Evolutionary conservation across 2,888 invertebrate species (phyloP).

Genomic region (Odontocerum albicorne): DNA sequence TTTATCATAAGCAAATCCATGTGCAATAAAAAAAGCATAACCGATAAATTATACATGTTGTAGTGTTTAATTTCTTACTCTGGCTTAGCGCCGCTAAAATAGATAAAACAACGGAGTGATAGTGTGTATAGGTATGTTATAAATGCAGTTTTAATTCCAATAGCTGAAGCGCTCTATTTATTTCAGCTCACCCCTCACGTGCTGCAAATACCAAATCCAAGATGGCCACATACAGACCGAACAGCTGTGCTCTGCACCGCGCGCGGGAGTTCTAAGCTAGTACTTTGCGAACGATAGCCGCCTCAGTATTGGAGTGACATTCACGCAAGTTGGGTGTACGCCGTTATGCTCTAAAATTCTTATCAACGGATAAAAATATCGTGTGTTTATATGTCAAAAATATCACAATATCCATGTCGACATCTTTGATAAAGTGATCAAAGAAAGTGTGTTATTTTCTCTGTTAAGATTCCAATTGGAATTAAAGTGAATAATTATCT

Average conservation of each 20-base stretch:
- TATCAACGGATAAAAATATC: constrained; percentile 20
- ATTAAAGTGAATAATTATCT: not conserved
- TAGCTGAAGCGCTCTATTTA: not conserved
- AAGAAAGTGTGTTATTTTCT: too few species aligned
- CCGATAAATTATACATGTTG: too few species aligned
- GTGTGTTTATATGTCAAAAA: constrained; percentile 26
- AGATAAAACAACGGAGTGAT: too few species aligned
- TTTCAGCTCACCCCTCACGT: not conserved
- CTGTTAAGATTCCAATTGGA: not conserved
- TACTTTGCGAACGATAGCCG: constrained; percentile 15
- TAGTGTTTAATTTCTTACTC: too few species aligned
- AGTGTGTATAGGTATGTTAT: too few species aligned
- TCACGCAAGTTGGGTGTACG: constrained; percentile 18
- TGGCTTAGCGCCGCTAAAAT: too few species aligned
- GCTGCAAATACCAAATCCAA: constrained; percentile 26
- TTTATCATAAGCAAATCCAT: not conserved
- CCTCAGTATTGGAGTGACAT: constrained; percentile 8
- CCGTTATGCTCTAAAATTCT: too few species aligned
- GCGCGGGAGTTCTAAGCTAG: constrained; percentile 9
- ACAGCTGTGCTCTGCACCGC: constrained; percentile 25
- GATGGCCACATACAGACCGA: constrained; percentile 29
- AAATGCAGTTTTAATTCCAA: too few species aligned
- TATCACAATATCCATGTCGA: too few species aligned
- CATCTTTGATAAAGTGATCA: too few species aligned
- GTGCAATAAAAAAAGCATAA: not conserved